A percentile compares a stretch with the other conserved stretches of the same genome.
Evolutionary conservation across 1,140 invertebrate genomes (phyloP).

Genomic region (Neomicropteryx cornuta): DNA sequence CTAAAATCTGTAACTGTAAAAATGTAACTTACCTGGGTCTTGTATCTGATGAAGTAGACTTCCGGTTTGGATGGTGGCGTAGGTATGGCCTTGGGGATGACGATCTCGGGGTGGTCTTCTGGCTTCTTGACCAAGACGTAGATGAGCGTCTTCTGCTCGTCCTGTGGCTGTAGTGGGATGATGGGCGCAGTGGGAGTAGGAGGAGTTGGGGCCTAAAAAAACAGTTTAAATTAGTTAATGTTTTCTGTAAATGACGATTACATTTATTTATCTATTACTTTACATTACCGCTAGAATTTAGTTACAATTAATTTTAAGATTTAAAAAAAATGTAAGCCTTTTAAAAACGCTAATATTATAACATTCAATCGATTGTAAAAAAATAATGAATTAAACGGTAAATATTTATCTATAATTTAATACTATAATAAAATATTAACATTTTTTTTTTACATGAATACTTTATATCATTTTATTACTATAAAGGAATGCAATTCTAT

Average conservation of each 20-base stretch:
- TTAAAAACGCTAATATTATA: background rate
- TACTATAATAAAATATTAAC: too few species aligned
- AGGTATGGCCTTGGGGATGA: slow-evolving; percentile 63
- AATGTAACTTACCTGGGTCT: slow-evolving; percentile 53
- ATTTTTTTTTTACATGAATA: too few species aligned
- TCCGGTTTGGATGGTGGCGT: slow-evolving; percentile 76
- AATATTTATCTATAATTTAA: too few species aligned
- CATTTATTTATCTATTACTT: background rate
- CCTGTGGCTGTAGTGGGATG: slow-evolving; percentile 62
- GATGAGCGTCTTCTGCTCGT: slow-evolving; percentile 79
- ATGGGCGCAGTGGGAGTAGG: slow-evolving; percentile 65
- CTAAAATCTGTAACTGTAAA: too few species aligned
- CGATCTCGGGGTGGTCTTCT: slow-evolving; percentile 66
- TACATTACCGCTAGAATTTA: too few species aligned
- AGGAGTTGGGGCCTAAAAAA: slow-evolving; percentile 69
- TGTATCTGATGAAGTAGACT: slow-evolving; percentile 81
- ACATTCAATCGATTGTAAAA: too few species aligned
- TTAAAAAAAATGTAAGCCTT: background rate
- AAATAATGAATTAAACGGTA: too few species aligned
- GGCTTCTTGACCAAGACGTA: slow-evolving; percentile 85
- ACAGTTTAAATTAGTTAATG: slow-evolving; percentile 11
- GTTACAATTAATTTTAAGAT: background rate
- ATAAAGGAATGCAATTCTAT: too few species aligned
- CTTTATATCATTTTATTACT: too few species aligned
- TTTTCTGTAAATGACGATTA: background rate